Base-by-base conservation (phyloP, 2,888 invertebrate species). In the Calliphora vomitoria region DNA sequence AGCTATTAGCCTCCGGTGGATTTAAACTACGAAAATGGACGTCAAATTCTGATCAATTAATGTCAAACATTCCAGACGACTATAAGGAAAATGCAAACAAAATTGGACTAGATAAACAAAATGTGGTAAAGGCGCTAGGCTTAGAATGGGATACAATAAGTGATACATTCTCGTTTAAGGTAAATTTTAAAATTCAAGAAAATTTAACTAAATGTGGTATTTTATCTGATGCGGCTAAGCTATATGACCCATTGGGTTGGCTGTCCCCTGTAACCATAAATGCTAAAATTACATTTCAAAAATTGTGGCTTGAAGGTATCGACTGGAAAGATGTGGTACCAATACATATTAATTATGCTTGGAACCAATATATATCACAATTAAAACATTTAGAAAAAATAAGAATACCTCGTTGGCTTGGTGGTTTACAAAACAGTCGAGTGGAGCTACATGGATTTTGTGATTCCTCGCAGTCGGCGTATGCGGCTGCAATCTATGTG, bases 271-370 rank as follows among this genome's bases (percentile, higher is more conserved):
- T 25, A 25, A 82, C 82, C 0, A 60, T 76, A 35, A 58, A 69
- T 20, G 75, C 82, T 5, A 82, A 60, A 69, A 82, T 76, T 20
- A 69, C 47, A 4, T 82, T 76, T 60, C 75, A 75, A 60, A 76
- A 75, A 47, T 25, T 82, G 35, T 75, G 82, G 75, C 68, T 75
- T 35, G 25, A 20, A 38, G 75, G 76, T 13, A 60, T 82, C 10
- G 60, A 76, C 58, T 82, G 76, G 82, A 75, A 76, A 38, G 76
- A 76, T 41, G 1, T 38, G 50, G 25, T 76, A 47, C 44, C 76
- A n/a, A 11, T 25, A 38, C 2, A n/a, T 38, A 62, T 76, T 83
- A 25, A 25, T 25, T 25, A 25, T 25, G 1, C 25, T 25, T 25
- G 25, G 25, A 25, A 25, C 25, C 25, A 25, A 25, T 25, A 25